Percentiles rank a stretch among this genome's conserved stretches.
Evolutionary conservation across 2,888 invertebrate genomes (phyloP).

Genomic region (Drosophila kokeensis): DNA sequence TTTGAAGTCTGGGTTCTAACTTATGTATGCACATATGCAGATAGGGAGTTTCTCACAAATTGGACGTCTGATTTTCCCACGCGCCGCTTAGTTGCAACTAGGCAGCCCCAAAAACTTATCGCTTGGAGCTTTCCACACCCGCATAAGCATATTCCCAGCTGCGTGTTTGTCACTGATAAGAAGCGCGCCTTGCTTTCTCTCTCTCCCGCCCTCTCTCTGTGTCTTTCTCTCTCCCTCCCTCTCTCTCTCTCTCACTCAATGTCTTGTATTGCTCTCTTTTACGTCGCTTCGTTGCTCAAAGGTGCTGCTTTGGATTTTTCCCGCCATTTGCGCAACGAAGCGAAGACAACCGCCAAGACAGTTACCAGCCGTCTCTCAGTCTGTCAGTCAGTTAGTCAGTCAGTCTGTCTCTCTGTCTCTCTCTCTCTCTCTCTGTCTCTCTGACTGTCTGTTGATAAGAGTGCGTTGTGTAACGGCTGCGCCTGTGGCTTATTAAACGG

Average conservation of each 20-base stretch:
- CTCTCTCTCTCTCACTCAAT: not conserved
- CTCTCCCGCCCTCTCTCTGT: not conserved
- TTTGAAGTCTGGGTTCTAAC: not conserved
- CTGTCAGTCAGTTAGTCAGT: conserved; percentile 2
- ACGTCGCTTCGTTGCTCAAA: conserved; percentile 1
- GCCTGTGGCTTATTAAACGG: conserved; percentile 57
- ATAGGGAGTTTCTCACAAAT: conserved; percentile 43
- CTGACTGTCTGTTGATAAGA: conserved; percentile 28
- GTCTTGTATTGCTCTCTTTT: not conserved
- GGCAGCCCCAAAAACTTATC: conserved; percentile 51
- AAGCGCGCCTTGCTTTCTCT: not conserved
- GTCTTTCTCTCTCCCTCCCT: not conserved
- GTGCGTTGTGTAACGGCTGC: conserved; percentile 43
- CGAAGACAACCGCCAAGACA: conserved; percentile 70
- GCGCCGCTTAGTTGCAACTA: conserved; percentile 14
- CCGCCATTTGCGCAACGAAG: conserved; percentile 77
- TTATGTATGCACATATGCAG: conserved; percentile 1
- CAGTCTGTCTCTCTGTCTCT: not conserved
- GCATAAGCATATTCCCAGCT: conserved; percentile 43
- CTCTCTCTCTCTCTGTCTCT: not conserved
- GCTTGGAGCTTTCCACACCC: conserved; percentile 59
- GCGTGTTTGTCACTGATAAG: conserved; percentile 36
- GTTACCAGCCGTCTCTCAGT: conserved; percentile 9
- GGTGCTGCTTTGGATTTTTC: conserved; percentile 58
- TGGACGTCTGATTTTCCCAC: conserved; percentile 50